Conservation (phyloP, 2,888 invertebrate genomes). For the Calameuta idolon region DNA sequence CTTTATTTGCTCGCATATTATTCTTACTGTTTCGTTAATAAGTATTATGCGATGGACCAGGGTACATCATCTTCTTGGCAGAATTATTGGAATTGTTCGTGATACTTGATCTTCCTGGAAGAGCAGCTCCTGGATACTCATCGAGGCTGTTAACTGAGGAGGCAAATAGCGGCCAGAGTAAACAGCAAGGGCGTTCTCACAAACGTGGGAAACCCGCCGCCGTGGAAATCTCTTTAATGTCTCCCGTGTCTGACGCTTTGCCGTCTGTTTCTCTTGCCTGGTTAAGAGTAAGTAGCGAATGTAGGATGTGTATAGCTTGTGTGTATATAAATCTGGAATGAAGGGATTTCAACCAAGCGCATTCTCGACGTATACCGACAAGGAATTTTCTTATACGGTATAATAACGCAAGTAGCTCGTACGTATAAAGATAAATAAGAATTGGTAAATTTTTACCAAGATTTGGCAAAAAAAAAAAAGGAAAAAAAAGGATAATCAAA, state of each 20-base stretch:
- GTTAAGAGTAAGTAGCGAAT: neutral
- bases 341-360: neutral
- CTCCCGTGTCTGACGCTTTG: neutral
- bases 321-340: neutral
- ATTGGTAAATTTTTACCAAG: neutral
- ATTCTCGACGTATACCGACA: neutral
- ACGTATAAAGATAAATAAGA: neutral
- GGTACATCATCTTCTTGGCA: neutral
- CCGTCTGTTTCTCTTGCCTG: constrained; percentile 1
- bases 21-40: neutral
- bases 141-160: constrained; percentile 5
- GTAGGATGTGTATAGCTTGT: constrained; percentile 14
- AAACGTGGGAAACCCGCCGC: constrained; percentile 39
- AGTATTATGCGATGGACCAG: neutral
- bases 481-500: neutral
- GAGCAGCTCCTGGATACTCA: constrained; percentile 3
- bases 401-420: neutral
- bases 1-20: neutral
- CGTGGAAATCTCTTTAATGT: constrained; percentile 9
- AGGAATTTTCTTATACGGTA: neutral
- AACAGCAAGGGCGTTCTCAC: constrained; percentile 34
- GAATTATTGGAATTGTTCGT: neutral
- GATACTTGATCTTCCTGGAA: constrained; percentile 1
- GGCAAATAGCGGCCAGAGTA: constrained; percentile 38
- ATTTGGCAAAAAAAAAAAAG: neutral